Percentiles rank a stretch among this genome's conserved stretches.
phyloP scores from a whole-genome alignment of 2,797 vertebrate genomes.

The Philypnodon macrostomus region DNA sequence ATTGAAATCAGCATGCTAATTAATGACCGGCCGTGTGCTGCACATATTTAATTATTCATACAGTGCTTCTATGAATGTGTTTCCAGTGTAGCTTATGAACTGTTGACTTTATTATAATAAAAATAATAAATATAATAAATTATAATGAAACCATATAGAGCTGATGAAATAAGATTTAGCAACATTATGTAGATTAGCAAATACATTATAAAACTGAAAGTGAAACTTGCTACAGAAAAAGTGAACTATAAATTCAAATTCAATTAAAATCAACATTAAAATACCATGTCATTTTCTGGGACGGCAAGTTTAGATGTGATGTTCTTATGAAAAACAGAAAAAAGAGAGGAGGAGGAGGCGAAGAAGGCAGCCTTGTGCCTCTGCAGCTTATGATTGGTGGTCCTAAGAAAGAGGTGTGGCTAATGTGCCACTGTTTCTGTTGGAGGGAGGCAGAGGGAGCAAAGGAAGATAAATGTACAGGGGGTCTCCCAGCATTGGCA shows the following conservation, averaged over 20 bases:
- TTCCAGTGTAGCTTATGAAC: neutral
- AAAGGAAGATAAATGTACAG: constrained; percentile 61
- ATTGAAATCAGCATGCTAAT: constrained; percentile 26
- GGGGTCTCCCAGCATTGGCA: constrained; percentile 67
- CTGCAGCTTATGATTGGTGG: constrained; percentile 74
- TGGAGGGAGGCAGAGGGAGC: constrained; percentile 39
- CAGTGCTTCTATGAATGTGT: constrained; percentile 20
- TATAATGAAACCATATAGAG: too few species aligned
- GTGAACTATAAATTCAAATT: constrained; percentile 4
- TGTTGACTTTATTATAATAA: too few species aligned
- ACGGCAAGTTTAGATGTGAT: constrained; percentile 21
- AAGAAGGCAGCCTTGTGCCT: constrained; percentile 62
- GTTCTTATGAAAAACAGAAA: constrained; percentile 33
- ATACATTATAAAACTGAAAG: too few species aligned
- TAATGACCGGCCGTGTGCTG: constrained; percentile 22
- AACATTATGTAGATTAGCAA: too few species aligned
- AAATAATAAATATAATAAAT: too few species aligned
- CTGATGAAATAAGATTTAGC: neutral
- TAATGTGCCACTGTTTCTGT: constrained; percentile 68
- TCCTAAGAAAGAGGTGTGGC: constrained; percentile 69
- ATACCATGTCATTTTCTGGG: constrained; percentile 30
- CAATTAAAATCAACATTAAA: constrained; percentile 3
- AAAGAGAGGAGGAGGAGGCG: constrained; percentile 40
- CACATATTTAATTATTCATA: constrained; percentile 23
- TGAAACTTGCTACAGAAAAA: too few species aligned